Conservation (phyloP, 2,113 vertebrate genomes). For the Scopus umbretta region DNA sequence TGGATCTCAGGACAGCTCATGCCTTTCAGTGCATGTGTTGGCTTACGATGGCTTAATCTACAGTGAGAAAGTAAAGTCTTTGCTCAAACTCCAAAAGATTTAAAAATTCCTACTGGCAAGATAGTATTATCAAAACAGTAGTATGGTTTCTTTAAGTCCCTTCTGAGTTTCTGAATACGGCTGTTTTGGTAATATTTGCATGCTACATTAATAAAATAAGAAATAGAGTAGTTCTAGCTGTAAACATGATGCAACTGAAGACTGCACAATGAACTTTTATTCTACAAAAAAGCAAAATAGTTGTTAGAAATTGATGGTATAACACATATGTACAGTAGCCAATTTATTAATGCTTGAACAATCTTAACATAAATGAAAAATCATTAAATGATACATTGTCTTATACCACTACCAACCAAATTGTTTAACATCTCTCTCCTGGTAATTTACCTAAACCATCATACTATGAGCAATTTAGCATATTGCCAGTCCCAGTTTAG, state of each 20-base stretch:
- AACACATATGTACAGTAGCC: constrained; percentile 42
- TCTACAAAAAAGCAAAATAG: constrained; percentile 5
- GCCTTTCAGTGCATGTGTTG: not conserved
- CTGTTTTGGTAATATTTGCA: not conserved
- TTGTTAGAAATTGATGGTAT: constrained; percentile 1
- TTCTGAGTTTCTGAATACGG: not conserved
- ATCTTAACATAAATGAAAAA: not conserved
- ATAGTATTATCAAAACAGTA: too few species aligned
- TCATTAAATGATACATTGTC: not conserved
- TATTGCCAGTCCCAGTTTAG: not conserved
- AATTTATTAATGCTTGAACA: constrained; percentile 37
- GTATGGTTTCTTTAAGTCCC: too few species aligned
- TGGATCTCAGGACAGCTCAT: not conserved
- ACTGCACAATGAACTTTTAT: constrained; percentile 11
- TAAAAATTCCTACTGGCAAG: not conserved
- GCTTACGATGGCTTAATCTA: not conserved
- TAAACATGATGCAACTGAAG: constrained; percentile 13
- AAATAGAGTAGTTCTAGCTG: not conserved
- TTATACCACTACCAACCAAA: not conserved
- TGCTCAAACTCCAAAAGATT: not conserved
- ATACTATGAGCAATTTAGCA: not conserved
- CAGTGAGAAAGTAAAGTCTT: not conserved
- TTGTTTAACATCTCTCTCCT: not conserved
- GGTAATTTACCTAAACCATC: not conserved
- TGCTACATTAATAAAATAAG: not conserved